phyloP scores from a whole-genome alignment of 2,888 invertebrate species.

The Erebia aethiops region DNA sequence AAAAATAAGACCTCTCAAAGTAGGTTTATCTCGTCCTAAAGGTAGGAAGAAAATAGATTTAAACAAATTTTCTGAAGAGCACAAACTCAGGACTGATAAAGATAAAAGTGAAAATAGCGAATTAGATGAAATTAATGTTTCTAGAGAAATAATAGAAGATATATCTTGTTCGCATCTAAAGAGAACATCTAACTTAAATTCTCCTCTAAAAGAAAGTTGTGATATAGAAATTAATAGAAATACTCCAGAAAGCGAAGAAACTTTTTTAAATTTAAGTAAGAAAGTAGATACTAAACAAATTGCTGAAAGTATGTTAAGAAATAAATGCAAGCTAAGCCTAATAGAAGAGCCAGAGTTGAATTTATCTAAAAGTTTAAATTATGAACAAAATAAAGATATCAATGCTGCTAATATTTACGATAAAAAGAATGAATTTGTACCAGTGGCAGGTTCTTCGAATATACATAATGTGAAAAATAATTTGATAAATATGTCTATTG shows the following conservation, averaged over 20 bases:
- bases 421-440: slow-evolving; percentile 58
- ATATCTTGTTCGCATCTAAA: slow-evolving; percentile 58
- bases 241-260: slow-evolving; percentile 9
- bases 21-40: slow-evolving; percentile 71
- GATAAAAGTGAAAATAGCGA: slow-evolving; percentile 39
- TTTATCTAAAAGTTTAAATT: slow-evolving; percentile 54
- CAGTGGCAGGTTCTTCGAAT: slow-evolving; percentile 67
- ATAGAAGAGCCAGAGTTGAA: slow-evolving; percentile 28
- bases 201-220: not conserved
- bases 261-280: slow-evolving; percentile 38
- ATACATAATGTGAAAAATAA: slow-evolving; percentile 36
- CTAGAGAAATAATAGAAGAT: slow-evolving; percentile 63
- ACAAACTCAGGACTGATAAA: slow-evolving; percentile 14
- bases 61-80: slow-evolving; percentile 26
- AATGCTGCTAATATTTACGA: slow-evolving; percentile 61
- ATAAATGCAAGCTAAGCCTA: not conserved
- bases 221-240: not conserved
- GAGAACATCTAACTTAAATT: slow-evolving; percentile 38
- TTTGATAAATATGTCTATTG: slow-evolving; percentile 43
- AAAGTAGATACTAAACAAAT: not conserved
- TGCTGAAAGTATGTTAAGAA: slow-evolving; percentile 28
- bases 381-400: slow-evolving; percentile 40
- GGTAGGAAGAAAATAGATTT: slow-evolving; percentile 51
- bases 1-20: slow-evolving; percentile 70
- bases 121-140: slow-evolving; percentile 64